phyloP scores from a whole-genome alignment of 2,888 invertebrate genomes.

The Zaprionus lineosus region DNA sequence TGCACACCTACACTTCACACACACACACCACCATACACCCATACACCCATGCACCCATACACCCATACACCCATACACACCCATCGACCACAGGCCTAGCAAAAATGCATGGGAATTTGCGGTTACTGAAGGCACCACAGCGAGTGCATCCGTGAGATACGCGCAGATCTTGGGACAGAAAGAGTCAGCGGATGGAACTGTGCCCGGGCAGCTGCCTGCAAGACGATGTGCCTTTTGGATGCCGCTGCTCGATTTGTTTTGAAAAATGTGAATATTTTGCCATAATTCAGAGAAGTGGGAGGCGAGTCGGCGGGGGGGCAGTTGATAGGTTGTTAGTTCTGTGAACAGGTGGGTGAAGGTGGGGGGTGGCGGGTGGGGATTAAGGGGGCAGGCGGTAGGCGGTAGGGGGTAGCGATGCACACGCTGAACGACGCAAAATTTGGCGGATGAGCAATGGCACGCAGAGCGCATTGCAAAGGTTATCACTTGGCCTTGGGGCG shows the following conservation, averaged over 20 bases:
- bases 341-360: no score
- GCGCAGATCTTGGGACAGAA: slow-evolving; percentile 28
- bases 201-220: slow-evolving; percentile 19
- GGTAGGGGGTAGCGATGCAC: slow-evolving; percentile 1
- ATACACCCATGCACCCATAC: no score
- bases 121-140: slow-evolving; percentile 42
- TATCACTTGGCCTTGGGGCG: slow-evolving; percentile 16
- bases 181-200: slow-evolving; percentile 7
- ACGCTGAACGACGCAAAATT: neutral
- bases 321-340: no score
- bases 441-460: slow-evolving; percentile 25
- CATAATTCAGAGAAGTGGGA: slow-evolving; percentile 50
- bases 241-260: slow-evolving; percentile 47
- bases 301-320: slow-evolving; percentile 3
- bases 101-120: slow-evolving; percentile 43
- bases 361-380: no score
- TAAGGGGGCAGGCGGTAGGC: no score
- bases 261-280: slow-evolving; percentile 49
- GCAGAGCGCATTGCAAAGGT: neutral
- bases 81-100: slow-evolving; percentile 19
- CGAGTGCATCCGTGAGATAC: slow-evolving; percentile 49
- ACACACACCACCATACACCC: no score
- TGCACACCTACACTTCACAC: no score
- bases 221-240: slow-evolving; percentile 32
- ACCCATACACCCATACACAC: no score